A percentile compares a stretch with the other conserved stretches of the same genome.
These are phyloP conservation scores for Lathamus discolor DNA, from an alignment of 2,113 vertebrate species.

Conservation along the genomic window DNA sequence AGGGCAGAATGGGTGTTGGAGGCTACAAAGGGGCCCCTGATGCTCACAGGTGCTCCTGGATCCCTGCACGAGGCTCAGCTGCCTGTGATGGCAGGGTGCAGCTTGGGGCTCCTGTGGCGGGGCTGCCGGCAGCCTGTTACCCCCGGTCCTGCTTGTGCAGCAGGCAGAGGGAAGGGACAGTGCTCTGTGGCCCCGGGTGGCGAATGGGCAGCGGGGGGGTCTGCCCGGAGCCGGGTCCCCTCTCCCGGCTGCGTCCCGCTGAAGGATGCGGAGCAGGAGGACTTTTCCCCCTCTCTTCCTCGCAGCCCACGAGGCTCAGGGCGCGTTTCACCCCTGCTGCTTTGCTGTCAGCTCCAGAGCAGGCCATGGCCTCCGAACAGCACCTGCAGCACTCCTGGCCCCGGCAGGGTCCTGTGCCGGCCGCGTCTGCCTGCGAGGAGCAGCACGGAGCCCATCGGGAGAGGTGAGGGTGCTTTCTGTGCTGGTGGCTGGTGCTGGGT, in stretches of 20 bases:
- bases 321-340: background rate
- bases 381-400: background rate
- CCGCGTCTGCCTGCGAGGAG: background rate
- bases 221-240: background rate
- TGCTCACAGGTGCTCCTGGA: background rate
- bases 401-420: background rate
- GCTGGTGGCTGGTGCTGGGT: background rate
- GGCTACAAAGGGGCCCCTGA: accelerated
- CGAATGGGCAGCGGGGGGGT: accelerated
- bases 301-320: background rate
- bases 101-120: background rate
- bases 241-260: background rate
- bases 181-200: background rate
- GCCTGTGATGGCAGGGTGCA: background rate
- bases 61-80: background rate
- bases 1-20: background rate
- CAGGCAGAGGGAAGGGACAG: background rate
- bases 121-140: background rate
- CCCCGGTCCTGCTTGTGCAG: background rate
- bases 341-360: background rate
- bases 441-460: background rate
- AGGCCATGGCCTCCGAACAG: background rate
- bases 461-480: background rate
- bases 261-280: background rate
- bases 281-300: background rate